Percentiles rank a stretch among this genome's conserved stretches.
Conservation (phyloP, 2,797 vertebrate genomes). For the Gymnopithys bicolor region DNA sequence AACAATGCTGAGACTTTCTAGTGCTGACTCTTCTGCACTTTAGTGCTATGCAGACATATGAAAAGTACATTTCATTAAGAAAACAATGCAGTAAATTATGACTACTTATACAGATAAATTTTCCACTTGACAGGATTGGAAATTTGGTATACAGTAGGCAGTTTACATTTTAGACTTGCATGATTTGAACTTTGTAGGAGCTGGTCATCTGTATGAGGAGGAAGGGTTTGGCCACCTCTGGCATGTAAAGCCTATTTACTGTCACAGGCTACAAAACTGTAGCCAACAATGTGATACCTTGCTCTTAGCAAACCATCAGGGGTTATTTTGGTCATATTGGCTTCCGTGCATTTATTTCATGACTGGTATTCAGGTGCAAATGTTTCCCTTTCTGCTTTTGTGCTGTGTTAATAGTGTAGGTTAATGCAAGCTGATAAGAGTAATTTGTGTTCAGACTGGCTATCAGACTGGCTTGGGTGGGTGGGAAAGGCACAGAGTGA, state of each 20-base stretch:
- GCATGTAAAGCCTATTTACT: background rate
- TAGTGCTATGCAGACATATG: background rate
- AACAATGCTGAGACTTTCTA: background rate
- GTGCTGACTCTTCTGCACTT: background rate
- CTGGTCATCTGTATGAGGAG: background rate
- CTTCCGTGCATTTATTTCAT: background rate
- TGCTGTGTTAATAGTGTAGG: background rate
- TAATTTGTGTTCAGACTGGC: background rate
- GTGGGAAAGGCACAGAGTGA: background rate
- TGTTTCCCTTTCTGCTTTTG: background rate
- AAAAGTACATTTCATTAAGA: background rate
- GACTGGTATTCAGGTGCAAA: background rate
- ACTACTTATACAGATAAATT: background rate
- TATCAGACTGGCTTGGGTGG: background rate
- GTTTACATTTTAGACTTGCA: background rate
- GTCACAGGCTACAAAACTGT: background rate
- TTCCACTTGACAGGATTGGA: background rate
- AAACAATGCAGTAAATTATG: background rate
- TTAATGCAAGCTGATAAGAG: background rate
- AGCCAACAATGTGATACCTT: background rate
- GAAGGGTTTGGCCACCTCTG: background rate
- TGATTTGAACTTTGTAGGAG: background rate
- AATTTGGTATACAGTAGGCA: background rate
- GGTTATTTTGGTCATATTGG: fast-evolving
- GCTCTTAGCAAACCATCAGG: background rate